phyloP scores from a whole-genome alignment of 2,113 vertebrate species.

The Cheirogaleus medius region DNA sequence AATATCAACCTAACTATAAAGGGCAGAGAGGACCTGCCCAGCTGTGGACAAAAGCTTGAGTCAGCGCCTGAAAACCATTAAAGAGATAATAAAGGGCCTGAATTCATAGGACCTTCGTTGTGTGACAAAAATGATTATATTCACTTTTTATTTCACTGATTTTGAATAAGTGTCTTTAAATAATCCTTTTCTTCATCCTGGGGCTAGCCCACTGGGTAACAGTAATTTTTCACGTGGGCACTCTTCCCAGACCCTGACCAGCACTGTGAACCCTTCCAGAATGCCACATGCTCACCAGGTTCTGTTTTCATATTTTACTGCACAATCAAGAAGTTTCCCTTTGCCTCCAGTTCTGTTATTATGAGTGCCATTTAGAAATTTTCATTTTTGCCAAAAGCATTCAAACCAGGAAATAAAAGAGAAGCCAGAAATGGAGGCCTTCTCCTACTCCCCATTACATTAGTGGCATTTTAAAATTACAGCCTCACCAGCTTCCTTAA shows the following conservation, averaged over 20 bases:
- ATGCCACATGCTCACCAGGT: fast-evolving
- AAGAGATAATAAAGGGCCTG: not conserved
- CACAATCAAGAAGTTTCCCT: not conserved
- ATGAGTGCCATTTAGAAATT: slow-evolving; percentile 41
- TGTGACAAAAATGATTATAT: not conserved
- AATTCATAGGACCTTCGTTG: not conserved
- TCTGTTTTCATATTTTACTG: not conserved
- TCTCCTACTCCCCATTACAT: slow-evolving; percentile 31
- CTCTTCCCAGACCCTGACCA: fast-evolving
- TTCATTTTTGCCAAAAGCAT: slow-evolving; percentile 60
- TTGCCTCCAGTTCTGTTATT: not conserved
- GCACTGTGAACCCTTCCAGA: fast-evolving
- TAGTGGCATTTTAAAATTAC: slow-evolving; percentile 71
- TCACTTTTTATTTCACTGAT: not conserved
- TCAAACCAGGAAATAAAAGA: slow-evolving; percentile 50
- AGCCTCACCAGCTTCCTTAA: slow-evolving; percentile 46
- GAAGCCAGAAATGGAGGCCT: slow-evolving; percentile 41
- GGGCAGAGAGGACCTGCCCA: not conserved
- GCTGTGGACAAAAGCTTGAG: not conserved
- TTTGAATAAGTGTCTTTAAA: not conserved
- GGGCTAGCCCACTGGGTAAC: not conserved
- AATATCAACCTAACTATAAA: not conserved
- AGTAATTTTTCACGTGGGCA: fast-evolving
- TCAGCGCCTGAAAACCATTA: not conserved
- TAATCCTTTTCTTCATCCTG: not conserved